These are phyloP conservation scores for Delichon dasypus DNA, from an alignment of 2,797 vertebrate species.

Conservation along the genomic window DNA sequence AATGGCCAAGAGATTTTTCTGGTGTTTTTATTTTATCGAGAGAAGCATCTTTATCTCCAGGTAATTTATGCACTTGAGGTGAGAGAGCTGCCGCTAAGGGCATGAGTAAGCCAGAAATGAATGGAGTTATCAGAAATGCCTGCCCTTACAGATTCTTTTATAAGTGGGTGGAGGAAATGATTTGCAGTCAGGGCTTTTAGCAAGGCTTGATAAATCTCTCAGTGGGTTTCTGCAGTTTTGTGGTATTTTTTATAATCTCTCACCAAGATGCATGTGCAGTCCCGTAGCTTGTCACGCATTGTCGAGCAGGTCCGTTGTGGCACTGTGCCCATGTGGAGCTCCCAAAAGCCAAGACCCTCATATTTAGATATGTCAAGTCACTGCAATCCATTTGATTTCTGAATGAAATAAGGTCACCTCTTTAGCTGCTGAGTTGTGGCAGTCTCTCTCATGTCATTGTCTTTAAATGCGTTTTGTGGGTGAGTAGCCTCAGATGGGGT, in stretches of 20 bases:
- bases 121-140: not conserved
- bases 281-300: not conserved
- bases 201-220: not conserved
- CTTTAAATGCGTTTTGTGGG: not conserved
- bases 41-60: conserved; percentile 6
- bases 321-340: accelerated
- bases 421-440: not conserved
- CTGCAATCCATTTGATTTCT: not conserved
- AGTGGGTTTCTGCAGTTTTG: not conserved
- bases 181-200: not conserved
- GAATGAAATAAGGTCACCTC: not conserved
- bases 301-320: not conserved
- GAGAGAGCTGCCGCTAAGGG: not conserved
- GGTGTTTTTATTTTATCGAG: not conserved
- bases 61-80: not conserved
- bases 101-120: not conserved
- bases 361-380: not conserved
- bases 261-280: not conserved
- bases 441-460: not conserved
- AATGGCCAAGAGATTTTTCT: not conserved
- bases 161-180: not conserved
- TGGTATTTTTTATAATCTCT: not conserved
- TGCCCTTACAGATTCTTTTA: not conserved
- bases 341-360: not conserved
- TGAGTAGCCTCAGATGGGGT: not conserved